A percentile compares a stretch with the other conserved stretches of the same genome.
Conservation (phyloP, 2,113 vertebrate genomes). For the Formicarius rufipectus region DNA sequence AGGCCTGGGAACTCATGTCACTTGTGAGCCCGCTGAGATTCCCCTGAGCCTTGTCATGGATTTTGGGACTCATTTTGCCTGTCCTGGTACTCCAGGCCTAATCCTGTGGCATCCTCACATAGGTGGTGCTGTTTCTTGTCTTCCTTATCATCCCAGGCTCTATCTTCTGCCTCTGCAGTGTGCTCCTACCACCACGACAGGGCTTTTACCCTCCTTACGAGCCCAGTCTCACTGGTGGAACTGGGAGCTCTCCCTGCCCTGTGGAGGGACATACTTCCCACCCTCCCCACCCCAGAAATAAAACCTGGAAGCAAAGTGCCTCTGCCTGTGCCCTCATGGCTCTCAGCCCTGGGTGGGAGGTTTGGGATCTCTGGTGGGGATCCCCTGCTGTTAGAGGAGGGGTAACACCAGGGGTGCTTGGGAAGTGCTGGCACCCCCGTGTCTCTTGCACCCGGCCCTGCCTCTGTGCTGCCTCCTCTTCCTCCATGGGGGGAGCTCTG, state of each 20-base stretch:
- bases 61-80: not conserved
- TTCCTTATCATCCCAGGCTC: not conserved
- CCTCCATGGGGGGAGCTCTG: slow-evolving; percentile 54
- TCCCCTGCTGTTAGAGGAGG: fast-evolving
- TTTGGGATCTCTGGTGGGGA: not conserved
- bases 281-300: not conserved
- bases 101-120: not conserved
- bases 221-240: not conserved
- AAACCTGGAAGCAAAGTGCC: not conserved
- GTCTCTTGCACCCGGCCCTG: not conserved
- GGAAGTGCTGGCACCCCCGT: fast-evolving
- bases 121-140: not conserved
- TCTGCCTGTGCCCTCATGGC: not conserved
- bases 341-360: not conserved
- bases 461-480: not conserved
- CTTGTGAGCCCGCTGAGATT: not conserved
- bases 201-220: not conserved
- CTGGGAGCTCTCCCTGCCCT: not conserved
- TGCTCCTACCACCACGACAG: not conserved
- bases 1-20: not conserved
- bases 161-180: fast-evolving
- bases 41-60: not conserved
- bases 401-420: not conserved
- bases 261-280: fast-evolving
- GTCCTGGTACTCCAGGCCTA: not conserved